A percentile compares a stretch with the other conserved stretches of the same genome.
Evolutionary conservation across 2,113 vertebrate genomes (phyloP).

Genomic region (Pelusios castaneus): DNA sequence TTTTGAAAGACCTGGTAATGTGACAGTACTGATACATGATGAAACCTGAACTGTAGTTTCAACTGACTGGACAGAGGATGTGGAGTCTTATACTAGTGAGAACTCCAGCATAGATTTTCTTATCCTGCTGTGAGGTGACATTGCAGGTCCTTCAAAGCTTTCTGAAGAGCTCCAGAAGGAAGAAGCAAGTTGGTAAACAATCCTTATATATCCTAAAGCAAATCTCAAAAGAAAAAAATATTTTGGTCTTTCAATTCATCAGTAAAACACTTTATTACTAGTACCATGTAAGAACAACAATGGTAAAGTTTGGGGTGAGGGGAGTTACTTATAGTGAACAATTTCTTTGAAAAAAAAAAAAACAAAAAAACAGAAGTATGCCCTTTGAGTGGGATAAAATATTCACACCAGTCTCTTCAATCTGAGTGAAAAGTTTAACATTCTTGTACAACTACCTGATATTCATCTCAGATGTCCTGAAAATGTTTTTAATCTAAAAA

Average conservation of each 20-base stretch:
- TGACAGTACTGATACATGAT: conserved; percentile 15
- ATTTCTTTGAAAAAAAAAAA: background rate
- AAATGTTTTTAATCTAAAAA: background rate
- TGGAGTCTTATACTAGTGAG: background rate
- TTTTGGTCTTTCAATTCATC: background rate
- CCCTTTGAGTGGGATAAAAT: background rate
- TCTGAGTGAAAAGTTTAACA: background rate
- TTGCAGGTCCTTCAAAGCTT: background rate
- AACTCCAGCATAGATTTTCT: background rate
- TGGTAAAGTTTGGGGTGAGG: background rate
- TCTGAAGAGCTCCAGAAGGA: background rate
- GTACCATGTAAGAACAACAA: background rate
- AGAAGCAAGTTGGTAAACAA: background rate
- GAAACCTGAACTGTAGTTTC: conserved; percentile 17
- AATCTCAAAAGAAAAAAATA: background rate
- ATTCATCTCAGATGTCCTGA: background rate
- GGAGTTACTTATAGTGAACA: background rate
- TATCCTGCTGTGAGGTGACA: accelerated
- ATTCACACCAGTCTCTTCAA: background rate
- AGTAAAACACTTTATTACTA: background rate
- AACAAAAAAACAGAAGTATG: background rate
- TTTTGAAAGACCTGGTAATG: conserved; percentile 25
- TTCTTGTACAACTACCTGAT: accelerated
- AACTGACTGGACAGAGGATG: background rate
- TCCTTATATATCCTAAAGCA: background rate